Conservation (phyloP, 2,888 invertebrate species). For the Fragum fragum region DNA sequence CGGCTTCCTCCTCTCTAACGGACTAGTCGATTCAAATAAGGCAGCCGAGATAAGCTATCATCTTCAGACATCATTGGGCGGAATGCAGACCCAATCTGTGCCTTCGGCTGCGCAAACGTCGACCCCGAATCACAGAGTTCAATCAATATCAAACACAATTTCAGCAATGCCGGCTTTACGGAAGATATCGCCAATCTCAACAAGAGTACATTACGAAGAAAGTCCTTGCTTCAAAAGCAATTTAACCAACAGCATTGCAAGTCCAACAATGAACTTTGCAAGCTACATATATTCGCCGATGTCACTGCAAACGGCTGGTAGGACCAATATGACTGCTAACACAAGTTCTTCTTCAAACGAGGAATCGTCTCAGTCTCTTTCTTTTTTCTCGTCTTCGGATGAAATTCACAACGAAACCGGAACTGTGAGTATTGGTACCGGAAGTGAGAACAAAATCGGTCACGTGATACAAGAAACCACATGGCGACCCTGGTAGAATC, state of each 20-base stretch:
- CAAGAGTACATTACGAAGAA: background rate
- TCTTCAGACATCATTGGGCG: background rate
- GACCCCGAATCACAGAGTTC: background rate
- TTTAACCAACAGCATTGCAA: background rate
- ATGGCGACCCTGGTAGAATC: conserved; percentile 7
- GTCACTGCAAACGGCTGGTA: background rate
- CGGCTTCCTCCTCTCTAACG: background rate
- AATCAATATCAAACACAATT: background rate
- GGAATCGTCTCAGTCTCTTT: background rate
- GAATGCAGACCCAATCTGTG: background rate
- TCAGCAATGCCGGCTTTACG: background rate
- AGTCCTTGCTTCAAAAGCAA: background rate
- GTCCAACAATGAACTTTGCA: background rate
- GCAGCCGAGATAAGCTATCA: background rate
- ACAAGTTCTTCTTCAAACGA: background rate
- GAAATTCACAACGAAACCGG: background rate
- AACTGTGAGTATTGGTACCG: conserved; percentile 7
- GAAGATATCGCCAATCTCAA: background rate
- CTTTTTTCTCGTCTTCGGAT: background rate
- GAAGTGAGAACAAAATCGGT: conserved; percentile 12
- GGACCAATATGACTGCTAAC: background rate
- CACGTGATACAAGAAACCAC: conserved; percentile 4
- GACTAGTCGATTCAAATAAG: background rate
- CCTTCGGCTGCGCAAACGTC: background rate
- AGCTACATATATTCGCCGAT: background rate